A percentile compares a stretch with the other conserved stretches of the same genome.
These are phyloP conservation scores for Lysandra coridon DNA, from an alignment of 2,888 invertebrate species.

Conservation along the genomic window DNA sequence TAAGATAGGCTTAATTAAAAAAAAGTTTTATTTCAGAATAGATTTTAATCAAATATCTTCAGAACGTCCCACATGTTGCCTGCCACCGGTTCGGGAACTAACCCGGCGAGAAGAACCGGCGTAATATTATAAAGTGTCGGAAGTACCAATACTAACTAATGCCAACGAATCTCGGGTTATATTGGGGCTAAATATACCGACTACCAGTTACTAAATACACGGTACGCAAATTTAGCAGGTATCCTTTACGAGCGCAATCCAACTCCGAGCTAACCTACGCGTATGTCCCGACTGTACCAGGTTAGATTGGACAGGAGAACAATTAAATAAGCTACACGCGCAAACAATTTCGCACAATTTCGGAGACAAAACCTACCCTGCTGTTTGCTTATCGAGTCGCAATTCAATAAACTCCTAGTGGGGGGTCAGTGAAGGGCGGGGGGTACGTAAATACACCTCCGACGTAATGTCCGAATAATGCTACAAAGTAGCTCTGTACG, in stretches of 20 bases:
- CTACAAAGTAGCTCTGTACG: background rate
- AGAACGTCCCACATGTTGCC: too few species aligned
- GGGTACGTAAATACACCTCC: constrained; percentile 18
- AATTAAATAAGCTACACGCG: background rate
- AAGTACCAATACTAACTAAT: background rate
- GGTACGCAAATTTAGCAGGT: background rate
- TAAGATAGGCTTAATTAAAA: background rate
- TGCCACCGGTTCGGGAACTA: too few species aligned
- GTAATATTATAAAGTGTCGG: background rate
- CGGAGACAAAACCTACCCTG: constrained; percentile 28
- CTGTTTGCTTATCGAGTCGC: constrained; percentile 9
- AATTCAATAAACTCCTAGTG: constrained; percentile 26
- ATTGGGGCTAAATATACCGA: background rate
- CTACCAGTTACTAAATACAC: background rate
- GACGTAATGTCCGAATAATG: constrained; percentile 6
- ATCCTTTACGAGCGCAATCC: background rate
- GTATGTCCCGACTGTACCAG: background rate
- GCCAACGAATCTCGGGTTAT: background rate
- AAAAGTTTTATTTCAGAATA: too few species aligned
- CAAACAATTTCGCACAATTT: constrained; percentile 21
- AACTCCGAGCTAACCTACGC: background rate
- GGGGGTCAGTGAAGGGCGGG: background rate
- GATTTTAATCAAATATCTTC: too few species aligned
- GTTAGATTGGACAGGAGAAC: background rate
- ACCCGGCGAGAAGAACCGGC: too few species aligned